Evolutionary conservation across 2,113 vertebrate genomes (phyloP), one percentile per base, ranked within the genome.

Genomic region (Sturnira hondurensis): DNA sequence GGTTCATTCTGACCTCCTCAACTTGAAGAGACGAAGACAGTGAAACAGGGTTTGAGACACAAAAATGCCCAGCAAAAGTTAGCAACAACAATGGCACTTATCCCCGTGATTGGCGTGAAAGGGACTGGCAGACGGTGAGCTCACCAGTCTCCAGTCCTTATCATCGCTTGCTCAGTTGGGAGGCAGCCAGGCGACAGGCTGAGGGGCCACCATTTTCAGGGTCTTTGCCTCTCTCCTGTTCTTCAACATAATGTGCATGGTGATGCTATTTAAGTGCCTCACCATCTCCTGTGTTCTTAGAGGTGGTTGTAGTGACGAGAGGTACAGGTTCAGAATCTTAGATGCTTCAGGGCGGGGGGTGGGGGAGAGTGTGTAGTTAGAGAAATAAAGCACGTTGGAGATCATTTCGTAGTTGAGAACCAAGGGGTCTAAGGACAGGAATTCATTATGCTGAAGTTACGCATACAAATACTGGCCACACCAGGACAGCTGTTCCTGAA

Each of bases 1-100:
- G 45, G 45, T 86, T 95, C 82, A 91, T 95, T 45, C 36, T 95
- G 86, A 89, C 38, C 22, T 92, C 38, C 20, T 89, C 38, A 71
- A 81, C 6, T 33, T 65, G 38, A 81, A 76, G 33, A 67, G 19
- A 85, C 47, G 38, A 80, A 45, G 63, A 84, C 43, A 14, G 17
- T 63, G 73, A 71, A 88, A 20, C 17, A 71, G 41, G 16, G 26
- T 0, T 89, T 33, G 61, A 56, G 50, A 63, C 68, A 84, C 19
- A 80, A 36, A 86, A 86, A 82, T 52, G 15, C n/a, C 38, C 26
- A 63, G 43, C 13, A 45, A 67, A 87, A 56, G 76, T 24, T 84
- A 74, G 45, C 33, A 73, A 13, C 20, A 47, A 47, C 67, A 56
- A 36, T 70, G 45, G 7, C 5, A 11, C 31, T 58, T 58, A 38